These are phyloP conservation scores for Drosophila serrata DNA, from an alignment of 1,140 invertebrate genomes.

Conservation along the genomic window DNA sequence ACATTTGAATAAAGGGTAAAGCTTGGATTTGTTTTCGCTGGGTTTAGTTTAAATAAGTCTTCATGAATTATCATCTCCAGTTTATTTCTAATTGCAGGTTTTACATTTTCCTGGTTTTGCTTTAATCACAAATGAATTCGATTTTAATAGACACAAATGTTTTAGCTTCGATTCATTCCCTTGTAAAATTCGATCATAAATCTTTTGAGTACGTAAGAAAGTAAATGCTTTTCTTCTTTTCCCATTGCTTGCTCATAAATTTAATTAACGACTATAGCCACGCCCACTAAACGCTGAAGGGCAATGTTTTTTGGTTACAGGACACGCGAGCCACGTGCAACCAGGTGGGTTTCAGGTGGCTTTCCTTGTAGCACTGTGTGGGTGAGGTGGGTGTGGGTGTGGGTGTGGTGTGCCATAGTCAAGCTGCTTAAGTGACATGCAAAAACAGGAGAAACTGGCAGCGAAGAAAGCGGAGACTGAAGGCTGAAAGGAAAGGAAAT, in stretches of 20 bases:
- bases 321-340: conserved; percentile 27
- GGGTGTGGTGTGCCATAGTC: conserved; percentile 27
- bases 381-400: conserved; percentile 4
- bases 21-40: neutral
- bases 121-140: neutral
- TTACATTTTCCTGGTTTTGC: too few species aligned
- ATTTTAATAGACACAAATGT: neutral
- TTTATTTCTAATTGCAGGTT: too few species aligned
- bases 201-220: neutral
- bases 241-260: conserved; percentile 16
- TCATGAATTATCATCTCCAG: too few species aligned
- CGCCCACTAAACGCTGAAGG: conserved; percentile 13
- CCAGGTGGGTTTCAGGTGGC: neutral
- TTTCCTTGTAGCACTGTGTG: neutral
- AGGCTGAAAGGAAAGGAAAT: neutral
- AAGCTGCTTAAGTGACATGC: conserved; percentile 43
- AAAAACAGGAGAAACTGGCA: conserved; percentile 13
- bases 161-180: neutral
- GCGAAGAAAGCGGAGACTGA: neutral
- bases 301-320: conserved; percentile 22
- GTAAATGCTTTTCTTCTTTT: neutral
- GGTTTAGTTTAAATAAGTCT: too few species aligned
- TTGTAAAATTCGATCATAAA: neutral
- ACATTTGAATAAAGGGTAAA: neutral
- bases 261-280: conserved; percentile 33